A percentile compares a stretch with the other conserved stretches of the same genome.
These are phyloP conservation scores for Gibbula magus DNA, from an alignment of 2,888 invertebrate genomes.

Conservation along the genomic window DNA sequence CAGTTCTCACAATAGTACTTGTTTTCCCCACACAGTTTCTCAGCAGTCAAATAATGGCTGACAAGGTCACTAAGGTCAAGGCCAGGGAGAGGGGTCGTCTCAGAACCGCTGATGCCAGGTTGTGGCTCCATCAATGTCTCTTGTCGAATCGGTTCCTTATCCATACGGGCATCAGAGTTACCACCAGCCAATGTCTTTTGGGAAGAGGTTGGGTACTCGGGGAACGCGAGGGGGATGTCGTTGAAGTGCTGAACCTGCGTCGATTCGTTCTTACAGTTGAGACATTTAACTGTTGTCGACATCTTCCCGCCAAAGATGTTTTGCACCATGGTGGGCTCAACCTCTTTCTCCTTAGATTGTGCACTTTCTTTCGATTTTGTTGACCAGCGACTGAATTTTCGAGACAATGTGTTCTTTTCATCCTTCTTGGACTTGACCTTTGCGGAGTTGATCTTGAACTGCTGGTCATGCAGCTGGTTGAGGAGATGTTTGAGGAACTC, in stretches of 20 bases:
- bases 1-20: conserved; percentile 88
- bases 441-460: conserved; percentile 64
- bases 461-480: conserved; percentile 85
- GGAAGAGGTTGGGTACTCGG: conserved; percentile 49
- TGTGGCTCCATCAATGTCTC: neutral
- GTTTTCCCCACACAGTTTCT: conserved; percentile 87
- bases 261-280: conserved; percentile 83
- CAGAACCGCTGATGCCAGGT: neutral
- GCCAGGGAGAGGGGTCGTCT: neutral
- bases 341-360: neutral
- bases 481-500: conserved; percentile 87
- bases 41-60: conserved; percentile 85
- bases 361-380: conserved; percentile 13
- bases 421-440: conserved; percentile 14
- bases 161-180: conserved; percentile 11
- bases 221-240: conserved; percentile 79
- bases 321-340: conserved; percentile 78
- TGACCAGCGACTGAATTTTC: neutral
- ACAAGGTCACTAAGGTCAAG: conserved; percentile 83
- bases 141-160: neutral
- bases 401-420: conserved; percentile 21
- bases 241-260: conserved; percentile 86
- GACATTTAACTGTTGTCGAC: conserved; percentile 85
- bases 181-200: conserved; percentile 40
- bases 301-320: conserved; percentile 86